A percentile compares a stretch with the other conserved stretches of the same genome.
These are phyloP conservation scores for Ruditapes philippinarum DNA, from an alignment of 1,140 invertebrate genomes.

Conservation along the genomic window DNA sequence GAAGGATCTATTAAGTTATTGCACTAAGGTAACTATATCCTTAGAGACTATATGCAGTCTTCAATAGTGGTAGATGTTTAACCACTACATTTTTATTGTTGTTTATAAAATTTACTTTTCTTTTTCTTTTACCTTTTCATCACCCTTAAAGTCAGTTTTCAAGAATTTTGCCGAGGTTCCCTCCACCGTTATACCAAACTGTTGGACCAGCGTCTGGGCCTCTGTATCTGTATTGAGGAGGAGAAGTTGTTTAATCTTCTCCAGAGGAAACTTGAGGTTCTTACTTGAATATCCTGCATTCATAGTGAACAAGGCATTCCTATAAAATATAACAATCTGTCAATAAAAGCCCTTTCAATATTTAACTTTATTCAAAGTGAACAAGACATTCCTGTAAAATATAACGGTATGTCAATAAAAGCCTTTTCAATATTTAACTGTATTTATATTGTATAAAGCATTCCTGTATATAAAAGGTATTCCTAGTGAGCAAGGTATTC, in stretches of 20 bases:
- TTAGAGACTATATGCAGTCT: too few relatives aligned
- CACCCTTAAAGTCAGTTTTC: slow-evolving; percentile 58
- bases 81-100: too few relatives aligned
- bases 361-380: too few relatives aligned
- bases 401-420: too few relatives aligned
- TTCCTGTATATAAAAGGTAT: too few relatives aligned
- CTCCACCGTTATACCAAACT: slow-evolving; percentile 60
- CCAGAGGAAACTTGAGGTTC: slow-evolving; percentile 73
- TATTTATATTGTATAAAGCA: not conserved
- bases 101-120: too few relatives aligned
- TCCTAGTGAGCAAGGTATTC: slow-evolving; percentile 70
- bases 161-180: slow-evolving; percentile 65
- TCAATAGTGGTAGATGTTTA: too few relatives aligned
- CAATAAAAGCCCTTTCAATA: too few relatives aligned
- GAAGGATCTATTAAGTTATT: too few relatives aligned
- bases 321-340: slow-evolving; percentile 51
- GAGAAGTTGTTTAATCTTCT: slow-evolving; percentile 67
- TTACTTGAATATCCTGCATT: slow-evolving; percentile 76
- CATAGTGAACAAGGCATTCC: slow-evolving; percentile 71
- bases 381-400: too few relatives aligned
- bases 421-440: too few relatives aligned
- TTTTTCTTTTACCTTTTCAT: slow-evolving; percentile 71
- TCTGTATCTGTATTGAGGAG: slow-evolving; percentile 39
- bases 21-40: too few relatives aligned
- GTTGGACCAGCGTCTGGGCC: slow-evolving; percentile 52